These are phyloP conservation scores for Zosterops lateralis DNA, from an alignment of 2,113 vertebrate species.

Conservation along the genomic window DNA sequence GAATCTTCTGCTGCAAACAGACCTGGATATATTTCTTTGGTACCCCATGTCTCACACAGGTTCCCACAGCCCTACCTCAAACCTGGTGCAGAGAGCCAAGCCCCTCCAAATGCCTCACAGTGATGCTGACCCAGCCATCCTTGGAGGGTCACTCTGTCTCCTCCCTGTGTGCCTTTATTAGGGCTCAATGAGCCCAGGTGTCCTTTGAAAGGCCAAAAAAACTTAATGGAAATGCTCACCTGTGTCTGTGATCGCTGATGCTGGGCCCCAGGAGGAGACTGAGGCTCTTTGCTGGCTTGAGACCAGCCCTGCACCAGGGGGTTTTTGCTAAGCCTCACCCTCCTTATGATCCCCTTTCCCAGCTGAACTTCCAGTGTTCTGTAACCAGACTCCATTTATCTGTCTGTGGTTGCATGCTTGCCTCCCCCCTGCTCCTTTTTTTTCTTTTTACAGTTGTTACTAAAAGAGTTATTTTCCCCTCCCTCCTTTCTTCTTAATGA, in stretches of 20 bases:
- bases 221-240: not conserved
- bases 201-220: not conserved
- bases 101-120: not conserved
- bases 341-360: not conserved
- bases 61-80: not conserved
- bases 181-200: accelerated
- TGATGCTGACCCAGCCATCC: not conserved
- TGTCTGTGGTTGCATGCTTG: not conserved
- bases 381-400: not conserved
- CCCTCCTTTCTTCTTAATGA: not conserved
- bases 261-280: no score
- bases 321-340: not conserved
- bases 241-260: not conserved
- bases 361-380: not conserved
- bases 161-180: not conserved
- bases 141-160: not conserved
- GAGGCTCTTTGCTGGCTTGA: not conserved
- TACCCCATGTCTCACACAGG: not conserved
- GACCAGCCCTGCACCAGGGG: not conserved
- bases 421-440: not conserved
- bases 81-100: not conserved
- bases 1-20: not conserved
- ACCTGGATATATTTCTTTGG: not conserved
- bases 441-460: not conserved
- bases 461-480: accelerated